Evolutionary conservation across 1,140 invertebrate genomes (phyloP), one percentile per base, ranked within the genome.

Genomic region (Cyrtorhinus lividipennis): DNA sequence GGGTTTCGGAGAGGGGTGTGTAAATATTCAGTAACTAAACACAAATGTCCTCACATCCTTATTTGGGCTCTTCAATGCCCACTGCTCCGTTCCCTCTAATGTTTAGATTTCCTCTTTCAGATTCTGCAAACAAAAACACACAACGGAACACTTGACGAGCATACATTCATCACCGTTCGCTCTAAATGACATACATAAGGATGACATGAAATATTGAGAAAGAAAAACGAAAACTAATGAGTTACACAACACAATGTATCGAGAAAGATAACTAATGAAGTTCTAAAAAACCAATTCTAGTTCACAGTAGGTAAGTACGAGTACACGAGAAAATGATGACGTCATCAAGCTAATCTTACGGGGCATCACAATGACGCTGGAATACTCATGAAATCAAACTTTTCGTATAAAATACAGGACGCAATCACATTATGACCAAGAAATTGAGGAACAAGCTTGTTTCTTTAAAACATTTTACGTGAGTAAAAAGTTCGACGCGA

Each of bases 71-170:
- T 38, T 62, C 60, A 24, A 30, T 62, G 44, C 44, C 59, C 59
- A 61, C 30, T 73, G 76, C 77, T 74, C 75, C 76, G 69, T 77
- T 77, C 67, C 73, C 77, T 64, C 74, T 72, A 66, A 77, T 68
- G 71, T 77, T 77, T 64, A 73, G 73, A 69, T 73, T 76, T 69
- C 74, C 74, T 66, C 73, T 73, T 66, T 74, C 75, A 61, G 76
- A 74, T 64, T 77, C 76, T 78, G 73, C 22, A 66, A 69, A 67
- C 64, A 67, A 63, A 62, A 67, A 67, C 62, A 46, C 61, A 64
- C 53, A 59, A 65, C 60, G 24, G 58, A 59, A 59, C 58, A 59
- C 48, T n/a, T 53, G 48, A 53, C 48, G 18, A 53, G 48, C 48
- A 53, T 53, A 53, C 48, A 53, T 53, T 53, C 48, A 20, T 53